phyloP scores from a whole-genome alignment of 2,888 invertebrate species.

The Emmelina monodactyla region DNA sequence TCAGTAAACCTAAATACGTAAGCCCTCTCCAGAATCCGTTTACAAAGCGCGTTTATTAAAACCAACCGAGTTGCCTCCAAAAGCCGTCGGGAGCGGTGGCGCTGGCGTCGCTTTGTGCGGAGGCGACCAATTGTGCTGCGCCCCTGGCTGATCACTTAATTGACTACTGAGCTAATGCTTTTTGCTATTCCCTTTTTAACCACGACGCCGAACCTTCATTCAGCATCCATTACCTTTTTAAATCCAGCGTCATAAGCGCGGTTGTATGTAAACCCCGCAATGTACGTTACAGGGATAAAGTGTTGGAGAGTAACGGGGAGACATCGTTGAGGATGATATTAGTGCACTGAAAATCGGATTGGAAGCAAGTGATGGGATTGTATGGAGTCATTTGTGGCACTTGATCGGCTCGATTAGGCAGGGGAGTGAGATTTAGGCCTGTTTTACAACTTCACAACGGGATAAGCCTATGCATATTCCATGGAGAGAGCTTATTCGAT shows the following conservation, averaged over 20 bases:
- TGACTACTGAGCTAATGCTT: conserved; percentile 54
- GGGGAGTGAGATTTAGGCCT: no score
- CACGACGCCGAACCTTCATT: conserved; percentile 3
- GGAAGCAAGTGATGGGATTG: conserved; percentile 53
- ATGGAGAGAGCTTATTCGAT: no score
- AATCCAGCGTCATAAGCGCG: not conserved
- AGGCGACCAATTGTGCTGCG: conserved; percentile 61
- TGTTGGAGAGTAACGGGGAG: conserved; percentile 17
- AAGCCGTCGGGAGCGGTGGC: conserved; percentile 28
- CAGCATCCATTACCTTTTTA: conserved; percentile 22
- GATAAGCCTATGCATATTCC: no score
- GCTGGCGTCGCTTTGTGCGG: conserved; percentile 48
- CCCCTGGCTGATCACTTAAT: conserved; percentile 64
- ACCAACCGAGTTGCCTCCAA: conserved; percentile 32
- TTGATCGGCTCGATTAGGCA: no score
- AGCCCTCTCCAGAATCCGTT: conserved; percentile 21
- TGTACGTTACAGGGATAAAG: conserved; percentile 15
- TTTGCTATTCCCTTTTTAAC: conserved; percentile 22
- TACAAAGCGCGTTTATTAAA: conserved; percentile 41
- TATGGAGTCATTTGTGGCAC: conserved; percentile 43
- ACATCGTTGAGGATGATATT: conserved; percentile 38
- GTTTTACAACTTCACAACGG: no score
- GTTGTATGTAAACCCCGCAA: conserved; percentile 12
- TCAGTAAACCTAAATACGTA: conserved; percentile 8
- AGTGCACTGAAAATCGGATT: conserved; percentile 59